Conservation (phyloP, 2,888 invertebrate species). For the Eucera pruinosa region DNA sequence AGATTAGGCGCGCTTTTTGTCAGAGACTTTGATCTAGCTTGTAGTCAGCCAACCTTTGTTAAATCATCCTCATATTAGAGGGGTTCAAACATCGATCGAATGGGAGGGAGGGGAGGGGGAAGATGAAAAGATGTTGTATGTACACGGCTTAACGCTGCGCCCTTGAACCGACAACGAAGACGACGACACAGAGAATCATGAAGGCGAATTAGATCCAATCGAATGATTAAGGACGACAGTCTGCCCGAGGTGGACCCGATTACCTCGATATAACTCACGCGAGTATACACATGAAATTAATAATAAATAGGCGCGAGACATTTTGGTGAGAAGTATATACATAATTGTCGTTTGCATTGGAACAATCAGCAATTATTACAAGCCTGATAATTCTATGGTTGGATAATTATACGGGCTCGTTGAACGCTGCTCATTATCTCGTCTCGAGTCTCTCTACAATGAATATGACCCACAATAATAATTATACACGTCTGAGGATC, state of each 20-base stretch:
- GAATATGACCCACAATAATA: constrained; percentile 46
- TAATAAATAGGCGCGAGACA: background rate
- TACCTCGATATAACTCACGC: constrained; percentile 56
- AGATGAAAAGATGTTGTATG: background rate
- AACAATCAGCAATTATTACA: constrained; percentile 45
- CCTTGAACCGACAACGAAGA: constrained; percentile 68
- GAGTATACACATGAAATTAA: constrained; percentile 25
- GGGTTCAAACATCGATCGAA: background rate
- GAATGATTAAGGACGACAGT: constrained; percentile 71
- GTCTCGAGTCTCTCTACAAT: constrained; percentile 27
- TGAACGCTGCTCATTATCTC: constrained; percentile 31
- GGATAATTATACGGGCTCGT: constrained; percentile 34
- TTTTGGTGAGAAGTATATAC: too few species aligned
- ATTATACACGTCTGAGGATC: constrained; percentile 42
- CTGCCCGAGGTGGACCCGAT: constrained; percentile 65
- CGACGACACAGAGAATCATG: constrained; percentile 63
- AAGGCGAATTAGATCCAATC: constrained; percentile 73
- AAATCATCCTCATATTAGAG: too few species aligned
- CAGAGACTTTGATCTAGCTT: too few species aligned
- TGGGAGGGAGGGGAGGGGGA: too few species aligned
- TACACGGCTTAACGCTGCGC: constrained; percentile 44
- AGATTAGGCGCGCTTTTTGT: too few species aligned
- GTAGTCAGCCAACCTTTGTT: too few species aligned
- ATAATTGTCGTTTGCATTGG: too few species aligned
- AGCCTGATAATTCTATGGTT: constrained; percentile 21